Base-by-base conservation (phyloP, 2,113 vertebrate genomes). In the Seriola quinqueradiata region DNA sequence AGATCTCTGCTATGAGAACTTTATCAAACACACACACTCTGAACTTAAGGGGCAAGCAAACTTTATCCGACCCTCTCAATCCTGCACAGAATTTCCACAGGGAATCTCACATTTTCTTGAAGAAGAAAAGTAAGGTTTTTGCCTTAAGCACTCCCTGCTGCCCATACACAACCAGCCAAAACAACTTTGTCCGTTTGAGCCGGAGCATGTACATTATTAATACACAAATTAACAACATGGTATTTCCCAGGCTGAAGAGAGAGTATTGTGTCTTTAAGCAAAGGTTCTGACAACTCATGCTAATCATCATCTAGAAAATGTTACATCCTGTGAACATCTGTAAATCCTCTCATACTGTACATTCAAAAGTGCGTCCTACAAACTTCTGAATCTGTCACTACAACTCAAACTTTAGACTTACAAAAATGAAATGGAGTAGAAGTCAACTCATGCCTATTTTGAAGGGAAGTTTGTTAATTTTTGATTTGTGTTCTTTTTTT, bases 1-100 rank as follows among this genome's bases (percentile, higher is more conserved):
- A 85, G 77, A 90, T 91, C 88, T 87, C 52, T 42, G 81, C 87
- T 52, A 72, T 61, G 83, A 90, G 87, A 88, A 92, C 88, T 92
- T 92, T 81, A 86, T 89, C 81, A 91, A 89, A 91, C 75, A 76
- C 55, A 66, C 76, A 83, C 85, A 63, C 83, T 34, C 73, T 86
- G 65, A 90, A 89, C 75, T 85, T 71, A 54, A 72, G 79, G 83
- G 86, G 72, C 63, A 23, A 28, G 80, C 81, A 91, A 92, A 92
- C 92, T 89, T 92, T 61, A 44, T 87, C 81, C 81, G 80, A 91
- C 88, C 83, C 64, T 44, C 84, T 90, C 75, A 50, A 44, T 79
- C 82, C 77, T 66, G 76, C 64, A 44, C 61, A 25, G 68, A 28
- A 4, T 73, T 50, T 67, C 81, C 80, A 8, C 67, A 38, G 81